A percentile compares a stretch with the other conserved stretches of the same genome.
phyloP scores from a whole-genome alignment of 2,888 invertebrate genomes.

The Drosophila paramelanica region DNA sequence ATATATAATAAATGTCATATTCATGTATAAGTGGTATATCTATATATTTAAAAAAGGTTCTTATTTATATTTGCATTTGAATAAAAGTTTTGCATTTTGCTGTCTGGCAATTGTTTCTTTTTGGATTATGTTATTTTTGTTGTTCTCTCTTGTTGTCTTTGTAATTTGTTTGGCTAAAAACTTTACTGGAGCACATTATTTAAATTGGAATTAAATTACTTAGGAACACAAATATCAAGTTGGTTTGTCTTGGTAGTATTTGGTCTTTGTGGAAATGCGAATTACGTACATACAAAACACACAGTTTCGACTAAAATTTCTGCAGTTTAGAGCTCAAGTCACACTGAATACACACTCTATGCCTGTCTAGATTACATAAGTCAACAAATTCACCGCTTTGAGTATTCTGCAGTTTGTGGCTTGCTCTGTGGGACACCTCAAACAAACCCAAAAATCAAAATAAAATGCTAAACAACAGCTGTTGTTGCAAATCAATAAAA shows the following conservation, averaged over 20 bases:
- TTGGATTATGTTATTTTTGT: slow-evolving; percentile 42
- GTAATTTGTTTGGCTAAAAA: slow-evolving; percentile 42
- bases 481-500: slow-evolving; percentile 37
- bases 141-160: slow-evolving; percentile 42
- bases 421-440: slow-evolving; percentile 46
- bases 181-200: slow-evolving; percentile 44
- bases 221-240: slow-evolving; percentile 38
- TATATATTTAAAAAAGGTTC: slow-evolving; percentile 27
- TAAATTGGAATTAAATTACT: slow-evolving; percentile 20
- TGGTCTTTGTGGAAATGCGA: slow-evolving; percentile 54
- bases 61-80: slow-evolving; percentile 76
- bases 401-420: slow-evolving; percentile 35
- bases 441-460: slow-evolving; percentile 37
- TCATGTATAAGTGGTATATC: slow-evolving; percentile 8
- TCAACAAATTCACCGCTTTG: slow-evolving; percentile 66
- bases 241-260: slow-evolving; percentile 13
- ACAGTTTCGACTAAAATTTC: slow-evolving; percentile 37
- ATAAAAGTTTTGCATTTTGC: slow-evolving; percentile 53
- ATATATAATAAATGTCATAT: slow-evolving; percentile 7
- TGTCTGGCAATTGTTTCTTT: slow-evolving; percentile 54
- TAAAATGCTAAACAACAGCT: slow-evolving; percentile 47
- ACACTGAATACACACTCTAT: slow-evolving; percentile 18
- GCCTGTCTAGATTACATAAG: slow-evolving; percentile 42
- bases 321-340: slow-evolving; percentile 1
- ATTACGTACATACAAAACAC: slow-evolving; percentile 74